These are phyloP conservation scores for Crotalus helleri DNA, from an alignment of 2,113 vertebrate genomes.

Conservation along the genomic window DNA sequence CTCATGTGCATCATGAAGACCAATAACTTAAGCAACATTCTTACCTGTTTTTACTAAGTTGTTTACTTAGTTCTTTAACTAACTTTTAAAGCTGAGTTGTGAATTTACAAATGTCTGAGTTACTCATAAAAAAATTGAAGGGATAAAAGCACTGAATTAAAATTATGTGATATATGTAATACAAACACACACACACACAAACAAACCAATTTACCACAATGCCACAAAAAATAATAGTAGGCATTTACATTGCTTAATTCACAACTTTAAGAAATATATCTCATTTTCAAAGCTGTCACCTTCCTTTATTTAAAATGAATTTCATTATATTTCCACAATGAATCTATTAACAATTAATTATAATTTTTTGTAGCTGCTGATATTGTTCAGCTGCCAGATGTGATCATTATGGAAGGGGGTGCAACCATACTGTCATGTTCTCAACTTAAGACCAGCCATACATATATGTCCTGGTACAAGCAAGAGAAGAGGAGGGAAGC, in stretches of 20 bases:
- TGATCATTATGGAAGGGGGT: background rate
- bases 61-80: background rate
- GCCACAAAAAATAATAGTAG: background rate
- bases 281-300: background rate
- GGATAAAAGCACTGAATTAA: background rate
- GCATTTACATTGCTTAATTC: background rate
- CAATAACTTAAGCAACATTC: background rate
- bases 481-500: background rate
- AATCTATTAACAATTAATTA: background rate
- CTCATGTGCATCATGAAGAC: background rate
- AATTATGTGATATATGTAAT: background rate
- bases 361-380: background rate
- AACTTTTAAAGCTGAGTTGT: background rate
- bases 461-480: background rate
- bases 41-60: background rate
- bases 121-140: background rate
- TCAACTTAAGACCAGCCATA: fast-evolving
- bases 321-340: background rate
- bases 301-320: background rate
- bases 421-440: background rate
- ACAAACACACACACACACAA: too few relatives aligned
- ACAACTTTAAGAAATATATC: background rate
- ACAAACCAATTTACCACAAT: background rate
- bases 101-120: background rate
- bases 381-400: background rate